Percentiles rank a stretch among this genome's conserved stretches.
Evolutionary conservation across 2,797 vertebrate species (phyloP).

Genomic region (Myripristis jacobus): DNA sequence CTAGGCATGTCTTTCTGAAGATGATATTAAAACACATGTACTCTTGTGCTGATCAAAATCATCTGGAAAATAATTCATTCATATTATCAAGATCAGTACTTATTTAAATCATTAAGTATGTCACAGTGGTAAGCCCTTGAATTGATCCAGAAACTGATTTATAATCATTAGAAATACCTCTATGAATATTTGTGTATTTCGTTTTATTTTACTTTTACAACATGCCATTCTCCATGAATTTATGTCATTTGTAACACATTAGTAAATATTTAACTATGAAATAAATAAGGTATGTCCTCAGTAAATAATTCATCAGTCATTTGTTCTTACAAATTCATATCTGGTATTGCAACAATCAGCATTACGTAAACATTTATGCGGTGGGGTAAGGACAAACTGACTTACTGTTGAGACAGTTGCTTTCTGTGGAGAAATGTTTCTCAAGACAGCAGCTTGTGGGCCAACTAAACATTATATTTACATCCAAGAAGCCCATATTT

Average conservation of each 20-base stretch:
- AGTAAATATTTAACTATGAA: slow-evolving; percentile 28
- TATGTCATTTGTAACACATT: slow-evolving; percentile 23
- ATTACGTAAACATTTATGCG: slow-evolving; percentile 53
- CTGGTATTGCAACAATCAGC: slow-evolving; percentile 38
- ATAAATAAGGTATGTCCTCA: slow-evolving; percentile 44
- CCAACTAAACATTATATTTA: slow-evolving; percentile 1
- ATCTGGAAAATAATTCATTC: neutral
- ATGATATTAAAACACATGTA: neutral
- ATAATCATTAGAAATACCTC: neutral
- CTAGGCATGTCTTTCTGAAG: neutral
- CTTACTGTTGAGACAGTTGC: slow-evolving; percentile 18
- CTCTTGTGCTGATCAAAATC: neutral
- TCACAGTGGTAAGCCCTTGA: neutral
- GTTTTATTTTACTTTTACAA: neutral
- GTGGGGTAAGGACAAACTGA: slow-evolving; percentile 12
- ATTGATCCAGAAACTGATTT: neutral
- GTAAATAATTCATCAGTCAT: slow-evolving; percentile 58
- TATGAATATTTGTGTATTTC: neutral
- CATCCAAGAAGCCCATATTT: neutral
- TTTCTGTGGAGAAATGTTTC: slow-evolving; percentile 10
- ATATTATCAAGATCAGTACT: neutral
- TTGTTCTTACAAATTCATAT: slow-evolving; percentile 55
- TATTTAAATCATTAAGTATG: neutral
- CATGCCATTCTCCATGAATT: neutral
- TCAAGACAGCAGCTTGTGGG: neutral